Evolutionary conservation across 37 sponge, comb jelly and placozoan species (phyloP).

Genomic region (Ephydatia muelleri): DNA sequence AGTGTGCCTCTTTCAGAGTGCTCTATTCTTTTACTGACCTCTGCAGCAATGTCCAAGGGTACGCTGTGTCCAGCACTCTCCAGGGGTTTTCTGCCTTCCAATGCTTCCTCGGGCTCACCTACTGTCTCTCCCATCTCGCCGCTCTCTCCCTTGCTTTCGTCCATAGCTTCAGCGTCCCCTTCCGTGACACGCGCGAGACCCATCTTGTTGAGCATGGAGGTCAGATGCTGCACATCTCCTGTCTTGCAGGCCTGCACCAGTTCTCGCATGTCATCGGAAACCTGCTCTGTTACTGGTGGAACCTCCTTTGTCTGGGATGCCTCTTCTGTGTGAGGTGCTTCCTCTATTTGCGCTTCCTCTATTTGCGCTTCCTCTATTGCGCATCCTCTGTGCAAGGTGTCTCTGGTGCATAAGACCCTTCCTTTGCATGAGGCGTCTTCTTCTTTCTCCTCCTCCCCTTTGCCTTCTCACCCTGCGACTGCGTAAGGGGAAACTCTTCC

Average conservation of each 20-base stretch:
- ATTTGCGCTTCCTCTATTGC: too few species aligned
- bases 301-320: neutral
- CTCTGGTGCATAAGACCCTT: neutral
- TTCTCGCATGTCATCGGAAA: neutral
- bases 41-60: too few species aligned
- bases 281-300: neutral
- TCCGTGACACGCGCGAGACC: neutral
- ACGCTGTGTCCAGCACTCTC: neutral
- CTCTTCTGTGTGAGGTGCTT: too few species aligned
- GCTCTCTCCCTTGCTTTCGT: neutral
- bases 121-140: neutral
- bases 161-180: neutral
- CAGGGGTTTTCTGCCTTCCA: neutral
- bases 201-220: neutral
- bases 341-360: neutral
- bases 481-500: neutral
- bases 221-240: slow-evolving; percentile 7
- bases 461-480: neutral
- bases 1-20: neutral
- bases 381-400: neutral
- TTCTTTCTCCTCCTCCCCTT: slow-evolving; percentile 16
- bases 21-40: too few species aligned
- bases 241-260: slow-evolving; percentile 3
- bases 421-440: neutral
- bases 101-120: neutral